Conservation (phyloP, 2,113 vertebrate genomes). For the Ammodytes marinus region DNA sequence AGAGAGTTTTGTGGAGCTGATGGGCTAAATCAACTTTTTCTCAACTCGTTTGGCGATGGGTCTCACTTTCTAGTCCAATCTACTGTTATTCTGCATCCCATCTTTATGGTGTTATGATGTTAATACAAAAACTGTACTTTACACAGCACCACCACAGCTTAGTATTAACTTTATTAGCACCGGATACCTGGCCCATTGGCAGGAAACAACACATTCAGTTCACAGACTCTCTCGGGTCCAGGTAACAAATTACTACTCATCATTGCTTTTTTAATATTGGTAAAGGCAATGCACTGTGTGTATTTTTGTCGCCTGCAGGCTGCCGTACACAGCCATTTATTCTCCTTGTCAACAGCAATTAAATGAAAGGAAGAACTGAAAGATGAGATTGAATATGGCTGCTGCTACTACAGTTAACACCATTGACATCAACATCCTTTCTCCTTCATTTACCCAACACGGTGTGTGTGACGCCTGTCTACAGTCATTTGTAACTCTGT, state of each 20-base stretch:
- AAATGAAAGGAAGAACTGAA: slow-evolving; percentile 33
- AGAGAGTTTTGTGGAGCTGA: too few relatives aligned
- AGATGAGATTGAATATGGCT: slow-evolving; percentile 13
- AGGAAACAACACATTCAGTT: not conserved
- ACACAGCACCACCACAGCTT: slow-evolving; percentile 10
- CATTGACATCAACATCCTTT: slow-evolving; percentile 30
- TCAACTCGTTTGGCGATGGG: not conserved
- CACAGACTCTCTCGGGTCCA: slow-evolving; percentile 29
- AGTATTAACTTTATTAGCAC: slow-evolving; percentile 45
- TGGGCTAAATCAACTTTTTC: not conserved
- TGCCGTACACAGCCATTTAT: slow-evolving; percentile 1
- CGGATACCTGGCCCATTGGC: slow-evolving; percentile 22
- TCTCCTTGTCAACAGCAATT: slow-evolving; percentile 17
- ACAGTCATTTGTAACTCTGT: slow-evolving; percentile 13
- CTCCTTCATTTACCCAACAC: slow-evolving; percentile 37
- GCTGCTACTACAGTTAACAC: slow-evolving; percentile 15
- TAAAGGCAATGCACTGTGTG: not conserved
- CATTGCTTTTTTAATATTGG: slow-evolving; percentile 9
- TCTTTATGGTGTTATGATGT: slow-evolving; percentile 17
- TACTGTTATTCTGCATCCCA: not conserved
- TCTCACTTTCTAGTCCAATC: not conserved
- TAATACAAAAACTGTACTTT: slow-evolving; percentile 32
- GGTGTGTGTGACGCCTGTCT: slow-evolving; percentile 31
- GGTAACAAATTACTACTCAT: slow-evolving; percentile 13
- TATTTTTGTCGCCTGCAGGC: slow-evolving; percentile 6